Conservation (phyloP, 1,140 invertebrate genomes). For the Rhopalosiphum padi region DNA sequence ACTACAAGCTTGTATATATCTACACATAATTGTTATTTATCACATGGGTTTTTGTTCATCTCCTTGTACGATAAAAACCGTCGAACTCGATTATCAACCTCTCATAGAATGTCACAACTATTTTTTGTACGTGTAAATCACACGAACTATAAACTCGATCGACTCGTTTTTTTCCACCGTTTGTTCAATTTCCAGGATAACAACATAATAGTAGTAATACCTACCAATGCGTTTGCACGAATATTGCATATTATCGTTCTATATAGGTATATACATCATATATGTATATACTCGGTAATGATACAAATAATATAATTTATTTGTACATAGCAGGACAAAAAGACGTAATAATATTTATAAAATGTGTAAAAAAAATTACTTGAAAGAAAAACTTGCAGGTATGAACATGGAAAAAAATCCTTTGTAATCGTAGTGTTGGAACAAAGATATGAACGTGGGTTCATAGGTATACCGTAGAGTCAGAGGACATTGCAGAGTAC, state of each 20-base stretch:
- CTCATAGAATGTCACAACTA: not conserved
- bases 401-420: not conserved
- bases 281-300: not conserved
- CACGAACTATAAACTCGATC: not conserved
- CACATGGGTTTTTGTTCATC: not conserved
- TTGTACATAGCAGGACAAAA: not conserved
- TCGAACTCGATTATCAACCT: not conserved
- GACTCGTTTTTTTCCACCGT: not conserved
- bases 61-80: not conserved
- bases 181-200: not conserved
- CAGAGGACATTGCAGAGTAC: not conserved
- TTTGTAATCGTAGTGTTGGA: not conserved
- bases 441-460: not conserved
- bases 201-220: not conserved
- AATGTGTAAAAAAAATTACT: not conserved
- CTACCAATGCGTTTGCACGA: not conserved
- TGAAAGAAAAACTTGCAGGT: not conserved
- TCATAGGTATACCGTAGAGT: not conserved
- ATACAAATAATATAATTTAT: constrained; percentile 19
- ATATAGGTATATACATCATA: not conserved
- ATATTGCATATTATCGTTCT: constrained; percentile 12
- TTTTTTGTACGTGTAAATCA: not conserved
- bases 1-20: not conserved
- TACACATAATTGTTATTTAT: not conserved
- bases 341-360: not conserved